Conservation (phyloP, 2,888 invertebrate species). For the Corythucha ciliata region DNA sequence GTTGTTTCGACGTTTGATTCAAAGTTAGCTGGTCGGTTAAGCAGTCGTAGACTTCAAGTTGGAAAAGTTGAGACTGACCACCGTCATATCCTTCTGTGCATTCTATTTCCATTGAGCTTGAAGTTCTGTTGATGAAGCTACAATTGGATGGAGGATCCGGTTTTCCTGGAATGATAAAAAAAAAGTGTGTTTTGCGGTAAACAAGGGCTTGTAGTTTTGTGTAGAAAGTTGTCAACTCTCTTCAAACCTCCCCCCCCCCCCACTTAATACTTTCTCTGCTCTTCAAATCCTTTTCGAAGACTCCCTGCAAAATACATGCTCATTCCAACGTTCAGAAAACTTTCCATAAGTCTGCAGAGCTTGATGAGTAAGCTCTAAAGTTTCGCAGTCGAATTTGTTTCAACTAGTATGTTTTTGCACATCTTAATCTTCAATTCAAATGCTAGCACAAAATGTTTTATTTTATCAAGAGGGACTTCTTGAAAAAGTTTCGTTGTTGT, state of each 20-base stretch:
- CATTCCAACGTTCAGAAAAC: no score
- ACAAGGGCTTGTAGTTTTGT: not conserved
- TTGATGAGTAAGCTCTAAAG: no score
- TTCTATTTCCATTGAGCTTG: conserved; percentile 62
- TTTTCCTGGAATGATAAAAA: conserved; percentile 45
- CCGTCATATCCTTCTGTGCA: conserved; percentile 67
- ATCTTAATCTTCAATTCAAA: no score
- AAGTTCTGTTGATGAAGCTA: conserved; percentile 65
- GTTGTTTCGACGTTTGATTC: conserved; percentile 60
- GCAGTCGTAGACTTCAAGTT: conserved; percentile 63
- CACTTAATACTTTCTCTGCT: no score
- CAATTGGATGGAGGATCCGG: conserved; percentile 72
- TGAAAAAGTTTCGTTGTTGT: no score
- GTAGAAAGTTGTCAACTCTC: no score
- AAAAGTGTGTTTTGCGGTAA: not conserved
- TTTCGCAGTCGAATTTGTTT: no score
- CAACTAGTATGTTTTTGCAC: no score
- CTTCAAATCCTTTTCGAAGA: not conserved
- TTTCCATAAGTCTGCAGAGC: no score
- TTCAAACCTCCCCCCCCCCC: conserved; percentile 4
- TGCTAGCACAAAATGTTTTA: no score
- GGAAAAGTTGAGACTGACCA: conserved; percentile 62
- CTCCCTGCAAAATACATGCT: not conserved
- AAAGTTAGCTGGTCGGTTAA: conserved; percentile 53
- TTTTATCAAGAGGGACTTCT: no score